These are phyloP conservation scores for Nephila pilipes DNA, from an alignment of 1,140 invertebrate species.

Conservation along the genomic window DNA sequence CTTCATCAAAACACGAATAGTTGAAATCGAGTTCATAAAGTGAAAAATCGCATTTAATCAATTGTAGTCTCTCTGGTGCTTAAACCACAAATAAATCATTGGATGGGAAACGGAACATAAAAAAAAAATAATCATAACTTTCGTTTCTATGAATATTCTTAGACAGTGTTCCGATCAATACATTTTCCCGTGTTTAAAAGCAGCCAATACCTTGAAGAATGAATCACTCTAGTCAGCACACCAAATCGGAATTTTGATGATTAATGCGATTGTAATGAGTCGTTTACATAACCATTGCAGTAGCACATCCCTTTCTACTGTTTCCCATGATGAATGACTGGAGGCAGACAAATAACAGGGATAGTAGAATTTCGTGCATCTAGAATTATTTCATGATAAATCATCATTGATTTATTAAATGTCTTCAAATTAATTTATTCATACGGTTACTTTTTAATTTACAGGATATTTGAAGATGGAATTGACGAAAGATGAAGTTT, in stretches of 20 bases:
- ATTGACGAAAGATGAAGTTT: too few relatives aligned
- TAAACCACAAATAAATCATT: too few relatives aligned
- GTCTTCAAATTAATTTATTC: background rate
- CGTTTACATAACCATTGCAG: constrained; percentile 25
- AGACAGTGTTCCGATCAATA: background rate
- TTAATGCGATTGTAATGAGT: constrained; percentile 40
- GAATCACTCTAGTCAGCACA: background rate
- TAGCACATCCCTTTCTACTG: background rate
- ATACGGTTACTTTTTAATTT: background rate
- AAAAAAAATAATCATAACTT: background rate
- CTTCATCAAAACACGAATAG: too few relatives aligned
- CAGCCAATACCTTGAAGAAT: background rate
- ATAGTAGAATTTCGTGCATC: background rate
- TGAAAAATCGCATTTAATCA: too few relatives aligned
- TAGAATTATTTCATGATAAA: constrained; percentile 15
- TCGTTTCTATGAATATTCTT: background rate
- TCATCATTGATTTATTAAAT: constrained; percentile 25
- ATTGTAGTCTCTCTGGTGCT: too few relatives aligned
- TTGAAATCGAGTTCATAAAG: too few relatives aligned
- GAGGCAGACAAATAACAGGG: background rate
- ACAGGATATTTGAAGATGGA: background rate
- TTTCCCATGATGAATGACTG: background rate
- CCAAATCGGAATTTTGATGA: constrained; percentile 36
- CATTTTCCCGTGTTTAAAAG: background rate
- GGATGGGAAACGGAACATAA: background rate